Percentiles rank a stretch among this genome's conserved stretches.
Evolutionary conservation across 92 coral and sea anemone genomes (phyloP).

Genomic region (Phenganax stokvisi): DNA sequence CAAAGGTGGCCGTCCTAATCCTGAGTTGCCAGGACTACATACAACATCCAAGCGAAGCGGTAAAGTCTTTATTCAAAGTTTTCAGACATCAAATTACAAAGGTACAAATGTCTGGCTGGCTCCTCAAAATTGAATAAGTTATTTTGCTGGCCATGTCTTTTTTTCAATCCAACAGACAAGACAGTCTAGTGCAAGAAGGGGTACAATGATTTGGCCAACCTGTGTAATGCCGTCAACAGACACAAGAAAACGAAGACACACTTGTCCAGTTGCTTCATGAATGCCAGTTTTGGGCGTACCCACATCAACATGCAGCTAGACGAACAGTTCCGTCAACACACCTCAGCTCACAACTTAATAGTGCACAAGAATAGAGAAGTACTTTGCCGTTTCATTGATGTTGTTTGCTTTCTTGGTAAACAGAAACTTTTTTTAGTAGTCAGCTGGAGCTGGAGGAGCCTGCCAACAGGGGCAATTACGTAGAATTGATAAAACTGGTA

Average conservation of each 20-base stretch:
- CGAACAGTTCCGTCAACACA: background rate
- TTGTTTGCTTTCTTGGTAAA: background rate
- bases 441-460: slow-evolving; percentile 1
- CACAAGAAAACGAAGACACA: background rate
- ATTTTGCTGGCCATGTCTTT: slow-evolving; percentile 11
- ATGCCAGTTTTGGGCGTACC: background rate
- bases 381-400: slow-evolving; percentile 7
- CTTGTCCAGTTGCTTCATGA: slow-evolving; percentile 1
- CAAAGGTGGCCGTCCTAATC: background rate
- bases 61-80: background rate
- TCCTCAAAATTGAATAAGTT: background rate
- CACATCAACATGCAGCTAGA: background rate
- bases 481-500: slow-evolving; percentile 7
- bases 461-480: background rate
- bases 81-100: background rate
- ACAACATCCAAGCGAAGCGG: background rate
- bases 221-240: slow-evolving; percentile 1
- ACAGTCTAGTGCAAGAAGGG: too few relatives aligned
- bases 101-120: background rate
- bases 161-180: background rate
- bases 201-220: background rate
- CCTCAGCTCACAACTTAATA: too few relatives aligned
- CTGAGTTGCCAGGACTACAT: background rate
- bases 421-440: background rate
- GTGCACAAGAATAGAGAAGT: background rate